Conservation (phyloP, 2,888 invertebrate genomes). For the Myopa tessellatipennis region DNA sequence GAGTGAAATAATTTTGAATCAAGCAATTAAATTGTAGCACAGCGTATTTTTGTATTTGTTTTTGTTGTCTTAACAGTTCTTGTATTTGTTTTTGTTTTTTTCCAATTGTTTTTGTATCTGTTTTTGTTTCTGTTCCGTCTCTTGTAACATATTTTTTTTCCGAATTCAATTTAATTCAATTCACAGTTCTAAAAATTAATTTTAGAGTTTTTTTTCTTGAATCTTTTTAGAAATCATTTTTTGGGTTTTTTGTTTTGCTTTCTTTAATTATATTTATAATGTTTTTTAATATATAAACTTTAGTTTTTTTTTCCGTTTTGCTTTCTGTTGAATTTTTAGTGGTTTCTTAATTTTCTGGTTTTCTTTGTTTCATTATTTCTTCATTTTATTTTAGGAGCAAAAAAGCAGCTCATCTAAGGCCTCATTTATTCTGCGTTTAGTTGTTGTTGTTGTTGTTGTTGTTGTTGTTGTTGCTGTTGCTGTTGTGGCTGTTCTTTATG, state of each 20-base stretch:
- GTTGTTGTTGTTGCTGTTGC: slow-evolving; percentile 30
- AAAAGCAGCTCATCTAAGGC: slow-evolving; percentile 35
- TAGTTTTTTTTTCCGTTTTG: not conserved
- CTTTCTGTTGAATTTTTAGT: not conserved
- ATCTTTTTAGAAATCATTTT: not conserved
- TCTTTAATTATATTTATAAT: not conserved
- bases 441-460: slow-evolving; percentile 32
- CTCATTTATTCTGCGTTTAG: slow-evolving; percentile 37
- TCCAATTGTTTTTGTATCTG: not conserved
- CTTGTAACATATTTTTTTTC: no score
- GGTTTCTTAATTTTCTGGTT: slow-evolving; percentile 17
- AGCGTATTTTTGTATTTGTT: not conserved
- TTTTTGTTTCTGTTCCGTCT: no score
- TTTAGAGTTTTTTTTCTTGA: not conserved
- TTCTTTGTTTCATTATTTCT: slow-evolving; percentile 2
- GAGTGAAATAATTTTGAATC: not conserved
- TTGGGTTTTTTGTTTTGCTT: not conserved
- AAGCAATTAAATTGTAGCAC: not conserved
- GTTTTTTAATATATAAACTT: not conserved
- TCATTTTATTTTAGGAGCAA: slow-evolving; percentile 11
- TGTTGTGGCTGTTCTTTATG: not conserved
- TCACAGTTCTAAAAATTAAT: not conserved
- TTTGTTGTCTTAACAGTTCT: not conserved
- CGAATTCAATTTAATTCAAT: no score
- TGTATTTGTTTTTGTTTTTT: not conserved